Evolutionary conservation across 2,888 invertebrate genomes (phyloP), one percentile per base, ranked within the genome.

Genomic region (Oegoconia quadripuncta): DNA sequence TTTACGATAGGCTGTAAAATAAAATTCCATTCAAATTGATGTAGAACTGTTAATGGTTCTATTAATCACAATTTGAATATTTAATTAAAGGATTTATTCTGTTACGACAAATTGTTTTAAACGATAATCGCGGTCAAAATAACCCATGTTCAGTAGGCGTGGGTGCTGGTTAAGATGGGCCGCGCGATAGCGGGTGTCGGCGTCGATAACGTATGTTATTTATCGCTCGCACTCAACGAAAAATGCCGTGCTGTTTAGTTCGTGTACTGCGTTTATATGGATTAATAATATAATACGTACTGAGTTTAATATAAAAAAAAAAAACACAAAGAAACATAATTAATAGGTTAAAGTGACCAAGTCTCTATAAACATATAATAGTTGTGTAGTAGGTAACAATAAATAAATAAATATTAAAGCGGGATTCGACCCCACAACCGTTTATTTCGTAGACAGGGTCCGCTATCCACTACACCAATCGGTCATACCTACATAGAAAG

Each of bases 61-160:
- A 56, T 55, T 48, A 58, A 58, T 63, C 51, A 59, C 46, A 48
- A 51, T 50, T 48, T 55, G 48, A 55, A 40, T 29, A 30, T 30
- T n/a, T 13, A 31, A 30, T 22, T 30, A 58, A 45, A 48, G 46
- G 52, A 66, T 69, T 64, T 61, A 63, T 65, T 64, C 56, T 56
- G 59, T 63, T 50, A 58, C 59, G 66, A 68, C 69, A 74, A 75
- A 75, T 74, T 75, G 69, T 65, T 72, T 60, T 71, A 71, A 72
- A 69, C 62, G 66, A 60, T 64, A 55, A 61, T 62, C 66, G 61
- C 64, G 62, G 61, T 61, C 50, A 34, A 39, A 47, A 49, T 44
- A 41, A 37, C 31, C 41, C 35, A 50, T 45, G 54, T 40, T 47
- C 48, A 48, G 59, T 48, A 58, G 63, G 72, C 69, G 74, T 74